phyloP scores from a whole-genome alignment of 2,797 vertebrate species.

The Tympanoctomys barrerae region DNA sequence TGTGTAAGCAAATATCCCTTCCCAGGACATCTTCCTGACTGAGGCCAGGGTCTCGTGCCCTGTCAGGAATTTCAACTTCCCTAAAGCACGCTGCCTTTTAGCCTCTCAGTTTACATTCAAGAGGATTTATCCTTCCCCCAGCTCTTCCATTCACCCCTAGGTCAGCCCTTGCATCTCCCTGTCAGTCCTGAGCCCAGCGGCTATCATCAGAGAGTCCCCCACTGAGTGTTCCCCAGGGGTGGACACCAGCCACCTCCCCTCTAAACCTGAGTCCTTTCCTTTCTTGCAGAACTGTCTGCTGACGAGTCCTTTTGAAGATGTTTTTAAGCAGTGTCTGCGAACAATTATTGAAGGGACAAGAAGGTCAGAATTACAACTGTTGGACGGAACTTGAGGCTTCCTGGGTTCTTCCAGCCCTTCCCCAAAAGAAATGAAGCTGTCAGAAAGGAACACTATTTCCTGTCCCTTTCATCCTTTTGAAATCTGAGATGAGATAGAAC shows the following conservation, averaged over 20 bases:
- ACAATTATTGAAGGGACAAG: constrained; percentile 94
- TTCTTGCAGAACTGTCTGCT: constrained; percentile 89
- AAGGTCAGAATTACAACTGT: constrained; percentile 86
- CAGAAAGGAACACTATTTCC: neutral
- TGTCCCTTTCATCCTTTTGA: constrained; percentile 1
- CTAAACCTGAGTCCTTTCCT: neutral
- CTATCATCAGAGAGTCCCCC: neutral
- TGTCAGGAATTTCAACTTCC: neutral
- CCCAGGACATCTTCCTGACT: neutral
- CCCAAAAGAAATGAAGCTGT: constrained; percentile 14
- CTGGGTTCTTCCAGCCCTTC: neutral
- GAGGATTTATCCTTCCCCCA: neutral
- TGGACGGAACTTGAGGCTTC: neutral
- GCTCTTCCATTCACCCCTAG: neutral
- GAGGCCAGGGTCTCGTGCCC: neutral
- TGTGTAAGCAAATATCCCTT: neutral
- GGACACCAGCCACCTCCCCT: neutral
- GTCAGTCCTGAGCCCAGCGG: neutral
- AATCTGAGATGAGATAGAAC: neutral
- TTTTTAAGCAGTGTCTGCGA: constrained; percentile 93
- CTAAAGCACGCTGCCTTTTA: neutral
- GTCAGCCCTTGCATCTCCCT: neutral
- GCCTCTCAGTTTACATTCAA: neutral
- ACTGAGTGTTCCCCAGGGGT: no score
- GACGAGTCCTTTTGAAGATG: constrained; percentile 90